phyloP scores from a whole-genome alignment of 2,113 vertebrate species.

The Apteryx mantelli region DNA sequence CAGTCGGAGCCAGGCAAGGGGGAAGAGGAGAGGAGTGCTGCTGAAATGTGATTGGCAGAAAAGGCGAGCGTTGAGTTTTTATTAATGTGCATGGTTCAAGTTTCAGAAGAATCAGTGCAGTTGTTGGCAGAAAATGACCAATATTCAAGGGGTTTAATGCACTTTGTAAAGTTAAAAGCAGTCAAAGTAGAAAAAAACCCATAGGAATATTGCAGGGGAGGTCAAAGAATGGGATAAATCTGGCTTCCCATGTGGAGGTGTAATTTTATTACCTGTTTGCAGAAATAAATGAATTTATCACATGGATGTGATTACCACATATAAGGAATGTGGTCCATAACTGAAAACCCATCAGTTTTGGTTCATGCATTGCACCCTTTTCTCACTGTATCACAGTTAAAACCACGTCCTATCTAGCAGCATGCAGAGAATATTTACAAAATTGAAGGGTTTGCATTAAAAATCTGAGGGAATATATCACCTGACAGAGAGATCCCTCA shows the following conservation, averaged over 20 bases:
- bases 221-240: not conserved
- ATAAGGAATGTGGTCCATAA: not conserved
- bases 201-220: not conserved
- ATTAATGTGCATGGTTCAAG: not conserved
- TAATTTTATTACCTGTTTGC: not conserved
- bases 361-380: not conserved
- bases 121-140: not conserved
- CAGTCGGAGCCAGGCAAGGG: not conserved
- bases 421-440: slow-evolving; percentile 10
- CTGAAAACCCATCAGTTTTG: not conserved
- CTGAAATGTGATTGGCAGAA: slow-evolving; percentile 20
- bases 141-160: not conserved
- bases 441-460: slow-evolving; percentile 11
- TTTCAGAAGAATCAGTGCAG: slow-evolving; percentile 3
- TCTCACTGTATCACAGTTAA: not conserved
- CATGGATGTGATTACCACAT: not conserved
- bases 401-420: not conserved
- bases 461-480: not conserved
- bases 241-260: not conserved
- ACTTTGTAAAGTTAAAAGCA: slow-evolving; percentile 5
- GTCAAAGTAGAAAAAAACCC: not conserved
- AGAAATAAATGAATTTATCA: slow-evolving; percentile 2
- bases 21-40: not conserved
- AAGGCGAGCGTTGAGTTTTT: not conserved
- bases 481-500: slow-evolving; percentile 17